phyloP scores from a whole-genome alignment of 1,140 invertebrate genomes.

The Leptoteleia sp. region DNA sequence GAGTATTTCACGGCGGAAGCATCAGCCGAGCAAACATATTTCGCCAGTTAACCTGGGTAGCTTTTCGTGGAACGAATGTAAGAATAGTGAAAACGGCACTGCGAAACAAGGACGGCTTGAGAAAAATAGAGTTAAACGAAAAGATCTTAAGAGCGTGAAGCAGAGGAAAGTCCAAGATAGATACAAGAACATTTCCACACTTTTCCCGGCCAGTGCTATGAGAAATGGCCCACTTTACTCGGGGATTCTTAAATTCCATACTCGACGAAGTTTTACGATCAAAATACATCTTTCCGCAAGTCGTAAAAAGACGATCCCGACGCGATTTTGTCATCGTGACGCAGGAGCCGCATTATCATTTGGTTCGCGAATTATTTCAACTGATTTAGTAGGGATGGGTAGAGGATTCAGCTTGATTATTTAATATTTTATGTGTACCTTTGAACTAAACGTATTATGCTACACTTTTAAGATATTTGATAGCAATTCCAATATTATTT shows the following conservation, averaged over 20 bases:
- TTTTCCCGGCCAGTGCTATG: slow-evolving; percentile 60
- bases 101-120: slow-evolving; percentile 20
- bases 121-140: slow-evolving; percentile 62
- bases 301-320: slow-evolving; percentile 44
- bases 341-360: slow-evolving; percentile 30
- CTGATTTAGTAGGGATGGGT: neutral
- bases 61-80: slow-evolving; percentile 58
- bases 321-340: slow-evolving; percentile 47
- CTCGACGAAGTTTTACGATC: slow-evolving; percentile 61
- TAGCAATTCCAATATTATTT: too few relatives aligned
- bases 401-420: neutral
- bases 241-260: slow-evolving; percentile 66
- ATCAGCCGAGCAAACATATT: slow-evolving; percentile 62
- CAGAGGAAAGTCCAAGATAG: slow-evolving; percentile 65
- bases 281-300: slow-evolving; percentile 58
- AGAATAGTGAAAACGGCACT: slow-evolving; percentile 49
- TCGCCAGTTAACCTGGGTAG: slow-evolving; percentile 60
- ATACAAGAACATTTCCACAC: slow-evolving; percentile 65
- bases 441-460: too few relatives aligned
- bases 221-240: slow-evolving; percentile 66
- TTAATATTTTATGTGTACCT: neutral
- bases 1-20: slow-evolving; percentile 45
- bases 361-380: slow-evolving; percentile 16
- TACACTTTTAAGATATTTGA: too few relatives aligned
- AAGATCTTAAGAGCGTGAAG: slow-evolving; percentile 59